These are phyloP conservation scores for Acrossocheilus wenchowensis DNA, from an alignment of 2,797 vertebrate genomes.

Conservation along the genomic window DNA sequence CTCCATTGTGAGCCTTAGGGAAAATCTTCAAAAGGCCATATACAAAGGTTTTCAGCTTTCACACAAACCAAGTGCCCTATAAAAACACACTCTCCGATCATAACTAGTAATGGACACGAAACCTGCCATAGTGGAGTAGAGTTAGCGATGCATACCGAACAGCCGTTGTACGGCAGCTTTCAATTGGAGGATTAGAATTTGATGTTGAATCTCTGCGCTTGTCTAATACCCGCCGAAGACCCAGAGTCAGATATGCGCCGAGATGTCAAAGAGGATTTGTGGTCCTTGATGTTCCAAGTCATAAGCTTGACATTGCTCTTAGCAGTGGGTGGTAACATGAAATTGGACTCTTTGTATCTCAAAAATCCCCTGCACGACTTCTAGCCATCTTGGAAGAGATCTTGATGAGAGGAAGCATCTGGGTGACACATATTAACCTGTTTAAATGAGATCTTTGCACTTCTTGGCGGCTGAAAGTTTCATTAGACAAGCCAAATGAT, in stretches of 20 bases:
- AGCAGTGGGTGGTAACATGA: conserved; percentile 23
- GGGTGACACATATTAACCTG: conserved; percentile 28
- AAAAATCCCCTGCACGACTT: conserved; percentile 10
- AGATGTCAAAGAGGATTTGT: conserved; percentile 51
- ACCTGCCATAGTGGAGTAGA: neutral
- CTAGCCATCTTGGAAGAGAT: neutral
- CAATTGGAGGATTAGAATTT: conserved; percentile 22
- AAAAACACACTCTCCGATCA: neutral
- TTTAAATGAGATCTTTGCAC: conserved; percentile 28
- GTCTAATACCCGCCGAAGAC: conserved; percentile 30
- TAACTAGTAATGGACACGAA: neutral
- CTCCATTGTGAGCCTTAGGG: neutral
- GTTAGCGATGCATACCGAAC: neutral
- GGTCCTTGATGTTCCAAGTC: conserved; percentile 30
- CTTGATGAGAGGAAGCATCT: conserved; percentile 39
- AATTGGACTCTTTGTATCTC: conserved; percentile 43
- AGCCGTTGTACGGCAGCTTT: neutral
- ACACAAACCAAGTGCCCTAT: neutral
- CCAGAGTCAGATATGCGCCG: conserved; percentile 23
- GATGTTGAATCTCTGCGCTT: neutral
- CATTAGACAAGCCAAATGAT: conserved; percentile 35
- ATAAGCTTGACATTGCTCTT: conserved; percentile 41
- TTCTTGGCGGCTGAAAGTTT: neutral
- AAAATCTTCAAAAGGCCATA: conserved; percentile 7
- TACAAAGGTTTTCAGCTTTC: conserved; percentile 1